These are phyloP conservation scores for Pseudopipra pipra DNA, from an alignment of 2,113 vertebrate species.

Conservation along the genomic window DNA sequence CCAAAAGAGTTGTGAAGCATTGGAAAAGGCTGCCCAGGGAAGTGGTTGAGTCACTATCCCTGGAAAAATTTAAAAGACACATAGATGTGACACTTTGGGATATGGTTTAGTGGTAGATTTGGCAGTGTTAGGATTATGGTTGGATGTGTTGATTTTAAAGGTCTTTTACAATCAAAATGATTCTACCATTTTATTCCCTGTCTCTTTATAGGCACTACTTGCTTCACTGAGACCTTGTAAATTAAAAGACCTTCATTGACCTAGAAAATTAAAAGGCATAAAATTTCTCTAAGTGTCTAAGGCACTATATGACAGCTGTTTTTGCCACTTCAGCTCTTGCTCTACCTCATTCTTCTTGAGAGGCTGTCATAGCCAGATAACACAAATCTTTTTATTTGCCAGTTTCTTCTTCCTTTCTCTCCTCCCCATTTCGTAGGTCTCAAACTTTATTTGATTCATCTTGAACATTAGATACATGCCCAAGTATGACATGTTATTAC, in stretches of 20 bases:
- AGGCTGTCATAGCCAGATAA: not conserved
- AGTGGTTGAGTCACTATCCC: too few relatives aligned
- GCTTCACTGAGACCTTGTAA: not conserved
- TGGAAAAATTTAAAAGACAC: rapidly evolving
- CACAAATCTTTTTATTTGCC: not conserved
- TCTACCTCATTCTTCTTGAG: not conserved
- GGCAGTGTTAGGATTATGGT: not conserved
- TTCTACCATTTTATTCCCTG: not conserved
- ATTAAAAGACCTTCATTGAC: not conserved
- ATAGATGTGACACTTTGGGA: not conserved
- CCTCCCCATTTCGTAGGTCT: not conserved
- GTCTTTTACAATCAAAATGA: not conserved
- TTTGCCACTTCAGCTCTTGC: not conserved
- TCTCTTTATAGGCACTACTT: not conserved
- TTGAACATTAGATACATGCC: not conserved
- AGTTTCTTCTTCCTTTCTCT: not conserved
- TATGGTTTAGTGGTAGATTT: not conserved
- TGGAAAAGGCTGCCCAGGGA: not conserved
- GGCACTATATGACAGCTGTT: not conserved
- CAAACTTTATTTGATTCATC: not conserved
- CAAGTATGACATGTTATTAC: not conserved
- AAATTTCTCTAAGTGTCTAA: not conserved
- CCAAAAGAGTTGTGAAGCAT: not conserved
- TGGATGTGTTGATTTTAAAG: not conserved
- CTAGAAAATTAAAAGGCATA: not conserved